Evolutionary conservation across 2,888 invertebrate species (phyloP).

Genomic region (Therioaphis trifolii): DNA sequence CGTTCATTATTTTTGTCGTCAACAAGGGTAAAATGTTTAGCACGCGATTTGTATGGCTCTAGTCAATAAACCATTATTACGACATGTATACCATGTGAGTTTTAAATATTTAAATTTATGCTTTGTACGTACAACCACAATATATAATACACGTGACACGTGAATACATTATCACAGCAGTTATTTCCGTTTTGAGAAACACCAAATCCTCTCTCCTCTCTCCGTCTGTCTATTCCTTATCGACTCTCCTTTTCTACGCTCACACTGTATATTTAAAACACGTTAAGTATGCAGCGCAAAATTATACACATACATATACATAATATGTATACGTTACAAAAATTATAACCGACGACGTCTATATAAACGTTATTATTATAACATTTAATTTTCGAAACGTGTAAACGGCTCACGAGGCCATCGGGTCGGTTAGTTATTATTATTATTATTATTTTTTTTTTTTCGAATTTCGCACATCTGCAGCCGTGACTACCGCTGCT

Average conservation of each 20-base stretch:
- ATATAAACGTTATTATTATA: not conserved
- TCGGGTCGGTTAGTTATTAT: not conserved
- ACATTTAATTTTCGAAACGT: not conserved
- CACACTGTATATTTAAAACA: too few species aligned
- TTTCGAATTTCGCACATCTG: slow-evolving; percentile 41
- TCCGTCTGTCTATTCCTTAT: too few species aligned
- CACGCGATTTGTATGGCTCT: slow-evolving; percentile 43
- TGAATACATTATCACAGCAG: not conserved
- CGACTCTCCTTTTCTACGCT: too few species aligned
- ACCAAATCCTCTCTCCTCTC: too few species aligned
- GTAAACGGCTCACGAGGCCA: not conserved
- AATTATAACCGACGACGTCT: not conserved
- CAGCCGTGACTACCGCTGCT: slow-evolving; percentile 13
- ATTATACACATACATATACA: too few species aligned
- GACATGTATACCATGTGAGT: not conserved
- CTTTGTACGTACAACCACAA: not conserved
- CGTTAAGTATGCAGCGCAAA: too few species aligned
- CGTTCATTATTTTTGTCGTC: slow-evolving; percentile 18
- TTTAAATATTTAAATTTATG: slow-evolving; percentile 36
- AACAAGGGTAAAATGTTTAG: slow-evolving; percentile 35
- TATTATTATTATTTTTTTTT: too few species aligned
- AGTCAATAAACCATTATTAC: slow-evolving; percentile 36
- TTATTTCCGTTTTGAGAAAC: slow-evolving; percentile 22
- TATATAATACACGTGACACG: too few species aligned
- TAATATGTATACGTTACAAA: not conserved